A percentile compares a stretch with the other conserved stretches of the same genome.
These are phyloP conservation scores for Ectobius pallidus DNA, from an alignment of 2,888 invertebrate species.

Conservation along the genomic window DNA sequence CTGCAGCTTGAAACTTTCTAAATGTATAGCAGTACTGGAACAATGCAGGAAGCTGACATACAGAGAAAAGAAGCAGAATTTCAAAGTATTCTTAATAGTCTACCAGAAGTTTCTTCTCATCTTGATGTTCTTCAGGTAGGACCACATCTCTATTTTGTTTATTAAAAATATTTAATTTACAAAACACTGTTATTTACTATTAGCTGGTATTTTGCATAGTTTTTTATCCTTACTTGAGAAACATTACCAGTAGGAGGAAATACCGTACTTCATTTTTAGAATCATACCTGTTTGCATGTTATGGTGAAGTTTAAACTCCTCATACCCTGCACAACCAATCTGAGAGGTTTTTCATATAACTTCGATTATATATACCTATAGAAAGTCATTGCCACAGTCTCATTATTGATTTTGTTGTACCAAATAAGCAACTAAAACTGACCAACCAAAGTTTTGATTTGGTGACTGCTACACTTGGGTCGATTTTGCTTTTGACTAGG, in stretches of 20 bases:
- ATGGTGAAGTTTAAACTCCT: background rate
- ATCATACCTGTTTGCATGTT: background rate
- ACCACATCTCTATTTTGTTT: no score
- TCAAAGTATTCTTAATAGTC: background rate
- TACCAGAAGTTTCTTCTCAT: background rate
- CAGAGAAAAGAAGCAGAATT: constrained; percentile 22
- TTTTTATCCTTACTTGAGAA: background rate
- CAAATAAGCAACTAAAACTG: no score
- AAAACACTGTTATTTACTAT: background rate
- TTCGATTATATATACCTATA: no score
- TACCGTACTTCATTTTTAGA: background rate
- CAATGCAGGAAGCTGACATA: constrained; percentile 7
- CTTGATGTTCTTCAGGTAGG: background rate
- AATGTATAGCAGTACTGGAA: background rate
- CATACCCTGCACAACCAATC: no score
- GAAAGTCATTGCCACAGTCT: no score
- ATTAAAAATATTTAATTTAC: background rate
- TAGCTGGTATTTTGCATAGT: background rate
- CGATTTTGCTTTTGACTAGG: no score
- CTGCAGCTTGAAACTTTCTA: background rate
- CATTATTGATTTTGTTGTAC: no score
- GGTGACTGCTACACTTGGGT: no score
- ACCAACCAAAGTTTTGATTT: no score
- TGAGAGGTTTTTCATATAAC: no score
- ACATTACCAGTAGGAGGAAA: background rate